These are phyloP conservation scores for Campylorhamphus procurvoides DNA, from an alignment of 2,113 vertebrate genomes.

Conservation along the genomic window DNA sequence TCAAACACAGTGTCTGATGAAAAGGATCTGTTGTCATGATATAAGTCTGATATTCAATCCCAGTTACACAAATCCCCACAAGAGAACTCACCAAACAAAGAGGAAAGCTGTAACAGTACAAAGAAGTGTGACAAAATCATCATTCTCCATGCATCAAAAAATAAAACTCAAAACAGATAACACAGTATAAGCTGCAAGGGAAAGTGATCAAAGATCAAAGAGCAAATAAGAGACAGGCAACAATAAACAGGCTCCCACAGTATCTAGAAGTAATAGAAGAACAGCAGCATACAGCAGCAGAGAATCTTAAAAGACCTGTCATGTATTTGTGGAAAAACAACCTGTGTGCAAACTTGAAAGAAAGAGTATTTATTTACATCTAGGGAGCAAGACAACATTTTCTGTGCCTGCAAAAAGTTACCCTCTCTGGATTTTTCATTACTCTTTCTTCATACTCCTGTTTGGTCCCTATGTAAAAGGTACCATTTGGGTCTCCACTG, in stretches of 20 bases:
- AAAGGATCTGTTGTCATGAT: neutral
- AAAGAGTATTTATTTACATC: slow-evolving; percentile 9
- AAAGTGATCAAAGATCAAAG: slow-evolving; percentile 29
- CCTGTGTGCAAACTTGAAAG: neutral
- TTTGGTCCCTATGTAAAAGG: neutral
- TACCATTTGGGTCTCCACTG: neutral
- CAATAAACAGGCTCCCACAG: neutral
- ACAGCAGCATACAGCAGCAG: neutral
- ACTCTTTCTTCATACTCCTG: neutral
- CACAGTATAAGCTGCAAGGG: neutral
- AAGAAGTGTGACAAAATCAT: neutral
- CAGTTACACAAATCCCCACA: neutral
- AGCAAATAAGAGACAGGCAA: slow-evolving; percentile 23
- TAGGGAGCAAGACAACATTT: neutral
- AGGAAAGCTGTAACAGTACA: neutral
- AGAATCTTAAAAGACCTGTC: neutral
- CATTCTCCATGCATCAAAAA: neutral
- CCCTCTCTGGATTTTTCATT: neutral
- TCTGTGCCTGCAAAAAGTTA: neutral
- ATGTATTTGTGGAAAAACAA: neutral
- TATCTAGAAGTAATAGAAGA: slow-evolving; percentile 11
- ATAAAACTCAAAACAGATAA: neutral
- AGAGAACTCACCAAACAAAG: neutral
- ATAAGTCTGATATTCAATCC: neutral
- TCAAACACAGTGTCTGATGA: neutral